These are phyloP conservation scores for Drosophila hamatofila DNA, from an alignment of 2,888 invertebrate genomes.

Conservation along the genomic window DNA sequence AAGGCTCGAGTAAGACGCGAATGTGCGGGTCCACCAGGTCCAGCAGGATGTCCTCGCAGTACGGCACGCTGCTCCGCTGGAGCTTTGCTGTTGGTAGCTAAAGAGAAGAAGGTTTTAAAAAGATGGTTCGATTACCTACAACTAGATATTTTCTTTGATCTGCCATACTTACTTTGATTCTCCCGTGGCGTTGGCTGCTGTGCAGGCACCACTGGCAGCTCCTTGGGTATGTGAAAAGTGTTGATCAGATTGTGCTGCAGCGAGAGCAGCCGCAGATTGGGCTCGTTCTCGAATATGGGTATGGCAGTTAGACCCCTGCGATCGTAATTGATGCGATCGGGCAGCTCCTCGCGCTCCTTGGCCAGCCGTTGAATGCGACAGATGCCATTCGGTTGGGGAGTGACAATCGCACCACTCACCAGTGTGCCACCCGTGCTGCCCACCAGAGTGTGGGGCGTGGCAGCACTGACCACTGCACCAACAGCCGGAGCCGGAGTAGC, in stretches of 20 bases:
- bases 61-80: constrained; percentile 19
- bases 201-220: constrained; percentile 50
- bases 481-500: neutral
- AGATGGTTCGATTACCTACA: neutral
- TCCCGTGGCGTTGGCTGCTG: constrained; percentile 50
- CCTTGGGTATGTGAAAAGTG: constrained; percentile 85
- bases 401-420: constrained; percentile 74
- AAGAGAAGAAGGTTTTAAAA: neutral
- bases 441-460: constrained; percentile 59
- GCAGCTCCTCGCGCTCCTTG: constrained; percentile 92
- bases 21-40: constrained; percentile 16
- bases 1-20: constrained; percentile 62
- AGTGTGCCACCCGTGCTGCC: constrained; percentile 62
- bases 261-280: constrained; percentile 92
- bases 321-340: constrained; percentile 95
- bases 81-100: constrained; percentile 14
- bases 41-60: constrained; percentile 54
- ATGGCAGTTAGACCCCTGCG: constrained; percentile 93
- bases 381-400: constrained; percentile 83
- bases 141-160: too few species aligned
- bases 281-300: constrained; percentile 92
- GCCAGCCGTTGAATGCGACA: constrained; percentile 89
- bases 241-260: constrained; percentile 96
- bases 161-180: constrained; percentile 27
- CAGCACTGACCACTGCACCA: constrained; percentile 36